These are phyloP conservation scores for Oncorhynchus clarkii DNA, from an alignment of 2,113 vertebrate genomes.

Conservation along the genomic window DNA sequence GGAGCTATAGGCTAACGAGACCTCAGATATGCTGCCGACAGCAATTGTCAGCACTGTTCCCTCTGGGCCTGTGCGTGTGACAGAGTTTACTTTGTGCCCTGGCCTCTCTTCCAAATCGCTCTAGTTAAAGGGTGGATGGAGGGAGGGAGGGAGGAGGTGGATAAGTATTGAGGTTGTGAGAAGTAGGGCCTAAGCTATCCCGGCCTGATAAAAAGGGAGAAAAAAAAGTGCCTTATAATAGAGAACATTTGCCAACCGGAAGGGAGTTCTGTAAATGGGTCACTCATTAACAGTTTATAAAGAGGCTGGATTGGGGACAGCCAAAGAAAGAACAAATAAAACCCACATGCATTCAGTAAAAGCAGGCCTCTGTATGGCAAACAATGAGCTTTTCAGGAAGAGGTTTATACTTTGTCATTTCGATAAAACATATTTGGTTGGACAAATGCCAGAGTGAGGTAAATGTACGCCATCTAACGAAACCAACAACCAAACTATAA, in stretches of 20 bases:
- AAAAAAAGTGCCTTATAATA: conserved; percentile 28
- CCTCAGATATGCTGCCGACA: conserved; percentile 51
- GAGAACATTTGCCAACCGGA: conserved; percentile 64
- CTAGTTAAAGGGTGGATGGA: conserved; percentile 20
- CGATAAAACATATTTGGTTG: not conserved
- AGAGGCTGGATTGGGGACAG: conserved; percentile 69
- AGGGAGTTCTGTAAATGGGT: conserved; percentile 70
- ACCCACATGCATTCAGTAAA: conserved; percentile 33
- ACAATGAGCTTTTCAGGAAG: conserved; percentile 18
- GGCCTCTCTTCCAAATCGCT: conserved; percentile 9
- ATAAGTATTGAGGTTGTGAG: conserved; percentile 1
- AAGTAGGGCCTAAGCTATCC: not conserved
- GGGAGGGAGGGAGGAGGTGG: not conserved
- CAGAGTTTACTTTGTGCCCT: conserved; percentile 29
- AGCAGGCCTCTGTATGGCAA: conserved; percentile 31
- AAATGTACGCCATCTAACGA: no score
- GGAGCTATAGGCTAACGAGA: conserved; percentile 25
- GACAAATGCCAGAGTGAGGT: not conserved
- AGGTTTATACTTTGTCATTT: not conserved
- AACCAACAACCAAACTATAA: not conserved
- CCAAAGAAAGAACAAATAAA: conserved; percentile 38
- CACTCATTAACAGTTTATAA: conserved; percentile 76
- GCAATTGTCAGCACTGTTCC: conserved; percentile 44
- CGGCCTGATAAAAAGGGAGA: not conserved
- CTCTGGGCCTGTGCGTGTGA: conserved; percentile 9